Conservation (phyloP, 2,797 vertebrate species). For the Pseudopleuronectes americanus region DNA sequence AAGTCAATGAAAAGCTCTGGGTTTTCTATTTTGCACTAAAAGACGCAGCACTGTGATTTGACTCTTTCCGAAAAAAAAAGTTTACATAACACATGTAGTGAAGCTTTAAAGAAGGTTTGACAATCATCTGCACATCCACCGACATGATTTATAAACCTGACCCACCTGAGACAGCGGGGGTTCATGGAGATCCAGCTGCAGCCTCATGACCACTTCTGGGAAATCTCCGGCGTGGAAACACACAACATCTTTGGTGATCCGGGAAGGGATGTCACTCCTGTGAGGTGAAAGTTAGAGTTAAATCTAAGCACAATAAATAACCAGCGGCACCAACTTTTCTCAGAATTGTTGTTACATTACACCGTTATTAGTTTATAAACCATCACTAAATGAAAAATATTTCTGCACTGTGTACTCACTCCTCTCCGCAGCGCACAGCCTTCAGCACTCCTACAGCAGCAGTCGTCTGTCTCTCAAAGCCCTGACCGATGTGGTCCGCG, state of each 20-base stretch:
- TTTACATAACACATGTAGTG: too few relatives aligned
- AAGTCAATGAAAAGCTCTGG: too few relatives aligned
- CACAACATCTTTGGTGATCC: slow-evolving; percentile 98
- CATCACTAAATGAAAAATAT: too few relatives aligned
- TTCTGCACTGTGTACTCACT: slow-evolving; percentile 76
- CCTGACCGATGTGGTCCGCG: slow-evolving; percentile 98
- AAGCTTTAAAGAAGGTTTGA: not conserved
- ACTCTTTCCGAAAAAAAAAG: too few relatives aligned
- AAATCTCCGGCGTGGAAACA: slow-evolving; percentile 96
- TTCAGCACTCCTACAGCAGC: slow-evolving; percentile 98
- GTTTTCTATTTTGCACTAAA: too few relatives aligned
- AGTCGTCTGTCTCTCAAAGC: slow-evolving; percentile 96
- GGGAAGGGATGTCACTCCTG: slow-evolving; percentile 77
- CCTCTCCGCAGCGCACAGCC: slow-evolving; percentile 96
- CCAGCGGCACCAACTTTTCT: too few relatives aligned
- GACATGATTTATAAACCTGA: not conserved
- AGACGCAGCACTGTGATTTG: too few relatives aligned
- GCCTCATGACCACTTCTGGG: slow-evolving; percentile 93
- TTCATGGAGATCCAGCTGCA: slow-evolving; percentile 95
- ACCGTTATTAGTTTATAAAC: too few relatives aligned
- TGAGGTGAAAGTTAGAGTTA: slow-evolving; percentile 26
- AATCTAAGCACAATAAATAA: not conserved
- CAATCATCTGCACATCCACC: not conserved
- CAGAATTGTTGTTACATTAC: too few relatives aligned
- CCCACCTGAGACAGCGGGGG: slow-evolving; percentile 93